Percentiles rank a stretch among this genome's conserved stretches.
Evolutionary conservation across 2,797 vertebrate species (phyloP).

Genomic region (Malacoraja senta): DNA sequence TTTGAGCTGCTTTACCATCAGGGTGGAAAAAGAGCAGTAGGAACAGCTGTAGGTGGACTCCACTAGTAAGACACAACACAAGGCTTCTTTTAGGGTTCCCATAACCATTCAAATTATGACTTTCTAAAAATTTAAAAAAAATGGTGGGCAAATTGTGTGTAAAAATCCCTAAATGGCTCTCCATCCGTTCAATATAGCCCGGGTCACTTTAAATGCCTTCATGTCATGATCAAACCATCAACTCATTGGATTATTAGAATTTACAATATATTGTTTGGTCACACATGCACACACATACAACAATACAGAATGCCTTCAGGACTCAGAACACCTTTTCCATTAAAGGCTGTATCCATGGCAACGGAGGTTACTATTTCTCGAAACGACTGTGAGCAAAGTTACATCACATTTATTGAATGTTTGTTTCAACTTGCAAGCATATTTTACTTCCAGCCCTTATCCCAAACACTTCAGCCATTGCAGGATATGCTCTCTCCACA

Average conservation of each 20-base stretch:
- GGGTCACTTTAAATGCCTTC: slow-evolving; percentile 37
- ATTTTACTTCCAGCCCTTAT: neutral
- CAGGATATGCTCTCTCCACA: neutral
- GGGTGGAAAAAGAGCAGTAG: slow-evolving; percentile 87
- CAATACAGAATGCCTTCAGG: neutral
- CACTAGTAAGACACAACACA: slow-evolving; percentile 60
- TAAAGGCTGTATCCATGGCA: neutral
- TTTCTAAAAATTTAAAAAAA: neutral
- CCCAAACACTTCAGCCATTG: neutral
- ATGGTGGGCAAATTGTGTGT: neutral
- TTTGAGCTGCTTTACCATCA: slow-evolving; percentile 96
- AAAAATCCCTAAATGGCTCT: neutral
- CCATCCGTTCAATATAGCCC: neutral
- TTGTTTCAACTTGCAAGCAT: neutral
- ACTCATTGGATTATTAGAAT: neutral
- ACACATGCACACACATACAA: neutral
- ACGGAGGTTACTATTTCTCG: neutral
- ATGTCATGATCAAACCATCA: neutral
- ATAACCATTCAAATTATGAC: neutral
- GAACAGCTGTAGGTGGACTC: slow-evolving; percentile 94
- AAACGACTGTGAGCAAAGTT: neutral
- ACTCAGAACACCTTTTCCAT: neutral
- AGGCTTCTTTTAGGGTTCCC: slow-evolving; percentile 27
- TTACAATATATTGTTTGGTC: neutral
- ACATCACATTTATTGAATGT: neutral